Evolutionary conservation across 37 sponge, comb jelly and placozoan genomes (phyloP).

Genomic region (Halichondria panicea): DNA sequence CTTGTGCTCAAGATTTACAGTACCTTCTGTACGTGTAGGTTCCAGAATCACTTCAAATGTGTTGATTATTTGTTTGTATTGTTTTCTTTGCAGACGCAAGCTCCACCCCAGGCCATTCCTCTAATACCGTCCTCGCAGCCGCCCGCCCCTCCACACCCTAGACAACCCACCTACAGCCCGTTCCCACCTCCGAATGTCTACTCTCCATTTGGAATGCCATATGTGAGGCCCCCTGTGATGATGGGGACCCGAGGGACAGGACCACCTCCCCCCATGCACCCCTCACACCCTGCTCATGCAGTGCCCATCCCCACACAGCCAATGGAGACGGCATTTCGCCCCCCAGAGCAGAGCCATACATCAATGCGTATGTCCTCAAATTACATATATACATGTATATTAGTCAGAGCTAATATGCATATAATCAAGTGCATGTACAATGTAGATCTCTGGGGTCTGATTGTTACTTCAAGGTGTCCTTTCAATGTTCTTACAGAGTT

Average conservation of each 20-base stretch:
- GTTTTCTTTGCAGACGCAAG: neutral
- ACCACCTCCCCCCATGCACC: neutral
- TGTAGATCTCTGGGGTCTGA: too few relatives aligned
- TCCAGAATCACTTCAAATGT: too few relatives aligned
- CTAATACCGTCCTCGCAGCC: neutral
- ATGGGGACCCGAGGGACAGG: constrained; percentile 6
- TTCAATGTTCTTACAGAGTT: too few relatives aligned
- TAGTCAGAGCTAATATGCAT: too few relatives aligned
- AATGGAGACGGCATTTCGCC: too few relatives aligned
- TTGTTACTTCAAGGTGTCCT: too few relatives aligned
- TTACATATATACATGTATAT: too few relatives aligned
- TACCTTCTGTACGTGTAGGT: neutral
- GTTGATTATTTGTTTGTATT: neutral
- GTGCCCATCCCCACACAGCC: too few relatives aligned
- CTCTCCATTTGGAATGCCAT: constrained; percentile 58
- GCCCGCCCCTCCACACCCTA: constrained; percentile 9
- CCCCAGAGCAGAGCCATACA: too few relatives aligned
- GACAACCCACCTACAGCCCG: constrained; percentile 1
- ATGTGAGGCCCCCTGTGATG: constrained; percentile 55
- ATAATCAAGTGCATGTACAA: too few relatives aligned
- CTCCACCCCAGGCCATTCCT: neutral
- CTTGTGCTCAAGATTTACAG: too few relatives aligned
- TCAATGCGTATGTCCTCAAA: too few relatives aligned
- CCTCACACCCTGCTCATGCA: neutral
- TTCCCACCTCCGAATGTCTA: constrained; percentile 38